Base-by-base conservation (phyloP, 2,797 vertebrate genomes). In the Euthynnus affinis region DNA sequence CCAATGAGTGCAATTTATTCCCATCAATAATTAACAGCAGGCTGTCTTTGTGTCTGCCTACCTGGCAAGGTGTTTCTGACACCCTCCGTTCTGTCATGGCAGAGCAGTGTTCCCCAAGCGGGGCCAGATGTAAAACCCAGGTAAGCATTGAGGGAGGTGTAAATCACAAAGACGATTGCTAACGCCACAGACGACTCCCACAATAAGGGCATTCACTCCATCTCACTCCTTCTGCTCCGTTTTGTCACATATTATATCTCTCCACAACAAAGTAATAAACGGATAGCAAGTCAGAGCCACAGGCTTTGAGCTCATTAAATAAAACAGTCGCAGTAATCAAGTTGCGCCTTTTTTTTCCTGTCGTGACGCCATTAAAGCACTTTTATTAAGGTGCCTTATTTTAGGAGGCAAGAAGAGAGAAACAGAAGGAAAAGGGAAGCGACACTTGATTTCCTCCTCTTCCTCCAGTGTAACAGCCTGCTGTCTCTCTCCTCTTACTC, bases 261-360 rank as follows among this genome's bases (percentile, higher is more conserved):
- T 65, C 71, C 85, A 78, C 86, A 85, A 91, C 89, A 91, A 90
- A 91, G 90, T 88, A 87, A 94, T 93, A 90, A 92, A 91, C 40
- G 32, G 72, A 88, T 74, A 53, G 57, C 59, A 34, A 87, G 82
- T 87, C 71, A 53, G 82, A 91, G 90, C 92, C 84, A 79, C 74
- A 89, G 89, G 93, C 92, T 91, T 90, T 83, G 80, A 88, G 90
- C 90, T 93, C 93, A 93, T 93, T 94, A 93, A 93, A 93, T 89
- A 88, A 90, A 93, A 92, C 67, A 76, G 75, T 93, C 88, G 82
- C 88, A 85, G 89, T 92, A 92, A 94, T 93, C 87, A 92, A 89
- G 84, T 90, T 84, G 81, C 67, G 65, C 37, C 74, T 90, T 85
- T 87, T 63, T 63, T 86, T 71, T 46, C 59, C 48, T 85, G 85